A percentile compares a stretch with the other conserved stretches of the same genome.
phyloP scores from a whole-genome alignment of 1,140 invertebrate genomes.

The Apocrypta bakeri region DNA sequence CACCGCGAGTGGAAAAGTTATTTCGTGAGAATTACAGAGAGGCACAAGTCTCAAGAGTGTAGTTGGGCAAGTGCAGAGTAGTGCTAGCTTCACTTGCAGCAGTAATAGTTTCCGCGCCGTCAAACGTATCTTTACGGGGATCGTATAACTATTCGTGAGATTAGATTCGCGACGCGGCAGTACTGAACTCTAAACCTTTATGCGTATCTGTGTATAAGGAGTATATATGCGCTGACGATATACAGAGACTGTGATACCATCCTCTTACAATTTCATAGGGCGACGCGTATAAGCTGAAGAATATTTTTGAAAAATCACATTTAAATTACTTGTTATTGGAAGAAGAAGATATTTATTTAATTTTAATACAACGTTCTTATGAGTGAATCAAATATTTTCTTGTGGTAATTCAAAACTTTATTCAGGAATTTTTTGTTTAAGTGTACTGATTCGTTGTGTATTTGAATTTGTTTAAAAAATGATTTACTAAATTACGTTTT shows the following conservation, averaged over 20 bases:
- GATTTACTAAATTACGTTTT: too few species aligned
- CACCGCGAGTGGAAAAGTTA: slow-evolving; percentile 19
- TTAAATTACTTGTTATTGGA: too few species aligned
- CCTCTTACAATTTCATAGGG: neutral
- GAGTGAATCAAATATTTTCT: too few species aligned
- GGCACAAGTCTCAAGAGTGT: slow-evolving; percentile 52
- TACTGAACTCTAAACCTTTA: too few species aligned
- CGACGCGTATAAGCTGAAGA: too few species aligned
- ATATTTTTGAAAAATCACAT: too few species aligned
- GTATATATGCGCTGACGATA: neutral
- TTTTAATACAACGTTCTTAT: too few species aligned
- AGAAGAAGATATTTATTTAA: too few species aligned
- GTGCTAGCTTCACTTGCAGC: slow-evolving; percentile 30
- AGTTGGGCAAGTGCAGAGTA: neutral
- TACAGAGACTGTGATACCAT: neutral
- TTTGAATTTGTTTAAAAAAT: too few species aligned
- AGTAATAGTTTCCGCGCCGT: slow-evolving; percentile 54
- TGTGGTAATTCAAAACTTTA: too few species aligned
- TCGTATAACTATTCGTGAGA: slow-evolving; percentile 44
- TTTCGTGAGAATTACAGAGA: slow-evolving; percentile 55
- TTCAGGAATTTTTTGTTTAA: too few species aligned
- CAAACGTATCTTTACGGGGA: slow-evolving; percentile 52
- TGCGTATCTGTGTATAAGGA: neutral
- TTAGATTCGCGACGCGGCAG: slow-evolving; percentile 17
- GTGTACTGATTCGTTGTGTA: too few species aligned